A percentile compares a stretch with the other conserved stretches of the same genome.
These are phyloP conservation scores for Neolamprologus longior DNA, from an alignment of 2,113 vertebrate species.

Conservation along the genomic window DNA sequence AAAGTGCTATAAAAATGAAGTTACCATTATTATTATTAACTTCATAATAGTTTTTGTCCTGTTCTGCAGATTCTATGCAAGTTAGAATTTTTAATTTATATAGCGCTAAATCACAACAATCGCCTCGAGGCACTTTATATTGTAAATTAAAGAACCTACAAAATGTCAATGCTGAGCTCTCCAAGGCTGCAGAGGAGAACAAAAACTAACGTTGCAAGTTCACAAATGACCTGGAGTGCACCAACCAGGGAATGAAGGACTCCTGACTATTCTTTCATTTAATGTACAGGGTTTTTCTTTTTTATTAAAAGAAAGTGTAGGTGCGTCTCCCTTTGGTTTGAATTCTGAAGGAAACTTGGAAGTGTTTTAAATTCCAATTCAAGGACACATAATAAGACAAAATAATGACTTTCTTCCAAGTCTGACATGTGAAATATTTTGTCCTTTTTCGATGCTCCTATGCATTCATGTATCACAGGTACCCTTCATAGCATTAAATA, in stretches of 20 bases:
- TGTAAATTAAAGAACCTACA: not conserved
- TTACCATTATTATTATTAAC: not conserved
- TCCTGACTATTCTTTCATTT: not conserved
- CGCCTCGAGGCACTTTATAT: not conserved
- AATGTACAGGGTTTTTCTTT: not conserved
- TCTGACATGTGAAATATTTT: not conserved
- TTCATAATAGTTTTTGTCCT: not conserved
- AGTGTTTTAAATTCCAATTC: not conserved
- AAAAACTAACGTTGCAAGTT: not conserved
- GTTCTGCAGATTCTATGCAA: not conserved
- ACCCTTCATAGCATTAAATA: not conserved
- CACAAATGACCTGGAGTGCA: not conserved
- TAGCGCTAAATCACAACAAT: not conserved
- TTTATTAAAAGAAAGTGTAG: not conserved
- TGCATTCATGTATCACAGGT: not conserved
- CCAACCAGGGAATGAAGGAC: not conserved
- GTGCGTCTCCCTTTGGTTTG: not conserved
- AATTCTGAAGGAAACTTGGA: not conserved
- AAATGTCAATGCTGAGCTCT: not conserved
- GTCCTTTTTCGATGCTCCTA: not conserved
- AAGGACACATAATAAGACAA: not conserved
- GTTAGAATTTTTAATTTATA: not conserved
- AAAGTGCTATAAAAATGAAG: not conserved
- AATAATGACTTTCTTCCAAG: not conserved
- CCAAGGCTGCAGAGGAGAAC: not conserved